These are phyloP conservation scores for Alauda arvensis DNA, from an alignment of 2,797 vertebrate genomes.

Conservation along the genomic window DNA sequence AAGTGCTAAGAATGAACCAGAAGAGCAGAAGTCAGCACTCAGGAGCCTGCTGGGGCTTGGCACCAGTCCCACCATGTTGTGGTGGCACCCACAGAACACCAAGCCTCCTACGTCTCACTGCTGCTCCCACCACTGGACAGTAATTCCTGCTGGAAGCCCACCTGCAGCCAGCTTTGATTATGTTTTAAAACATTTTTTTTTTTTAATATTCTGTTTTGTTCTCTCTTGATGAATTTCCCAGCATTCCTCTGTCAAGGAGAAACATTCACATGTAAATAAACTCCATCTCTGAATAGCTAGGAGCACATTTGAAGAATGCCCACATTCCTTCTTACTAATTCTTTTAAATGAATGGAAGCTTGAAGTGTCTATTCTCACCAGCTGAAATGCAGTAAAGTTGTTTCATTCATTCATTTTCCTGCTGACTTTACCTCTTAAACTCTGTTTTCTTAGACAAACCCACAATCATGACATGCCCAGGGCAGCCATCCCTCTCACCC, in stretches of 20 bases:
- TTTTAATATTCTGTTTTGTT: not conserved
- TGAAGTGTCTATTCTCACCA: not conserved
- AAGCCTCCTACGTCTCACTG: not conserved
- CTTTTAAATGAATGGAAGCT: not conserved
- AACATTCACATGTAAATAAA: not conserved
- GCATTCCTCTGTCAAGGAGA: not conserved
- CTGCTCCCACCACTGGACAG: not conserved
- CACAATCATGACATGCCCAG: not conserved
- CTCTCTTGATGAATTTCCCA: not conserved
- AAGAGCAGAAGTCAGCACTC: not conserved
- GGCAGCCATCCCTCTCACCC: not conserved
- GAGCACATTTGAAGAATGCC: not conserved
- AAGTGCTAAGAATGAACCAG: not conserved
- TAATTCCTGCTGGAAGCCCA: not conserved
- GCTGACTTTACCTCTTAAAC: not conserved
- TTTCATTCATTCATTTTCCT: not conserved
- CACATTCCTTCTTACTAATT: not conserved
- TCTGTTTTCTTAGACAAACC: not conserved
- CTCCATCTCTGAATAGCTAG: not conserved
- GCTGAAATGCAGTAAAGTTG: not conserved
- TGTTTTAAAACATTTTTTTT: not conserved
- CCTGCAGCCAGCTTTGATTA: not conserved
- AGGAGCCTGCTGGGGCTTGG: rapidly evolving
- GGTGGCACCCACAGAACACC: not conserved
- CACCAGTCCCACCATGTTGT: rapidly evolving